Conservation (phyloP, 2,797 vertebrate species). For the Phrynocephalus vlangalii region DNA sequence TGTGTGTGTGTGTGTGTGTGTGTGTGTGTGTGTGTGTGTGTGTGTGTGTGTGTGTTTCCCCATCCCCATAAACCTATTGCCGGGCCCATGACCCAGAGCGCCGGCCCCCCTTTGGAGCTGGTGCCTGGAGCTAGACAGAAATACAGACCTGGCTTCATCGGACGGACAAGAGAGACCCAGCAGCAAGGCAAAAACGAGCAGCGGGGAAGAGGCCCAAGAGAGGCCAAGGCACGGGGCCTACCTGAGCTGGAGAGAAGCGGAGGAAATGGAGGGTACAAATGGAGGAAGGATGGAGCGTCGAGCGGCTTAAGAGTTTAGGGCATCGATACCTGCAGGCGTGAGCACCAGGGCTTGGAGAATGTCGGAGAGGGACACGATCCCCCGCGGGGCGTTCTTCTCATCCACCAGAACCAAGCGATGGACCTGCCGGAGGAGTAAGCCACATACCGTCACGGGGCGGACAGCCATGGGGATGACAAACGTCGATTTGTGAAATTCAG, state of each 20-base stretch:
- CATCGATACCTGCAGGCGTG: slow-evolving; percentile 95
- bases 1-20: no score
- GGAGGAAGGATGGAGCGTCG: slow-evolving; percentile 67
- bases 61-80: neutral
- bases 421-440: slow-evolving; percentile 79
- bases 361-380: slow-evolving; percentile 95
- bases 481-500: neutral
- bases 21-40: no score
- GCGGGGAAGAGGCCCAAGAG: slow-evolving; percentile 2
- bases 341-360: slow-evolving; percentile 95
- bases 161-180: slow-evolving; percentile 19
- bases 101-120: neutral
- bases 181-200: slow-evolving; percentile 15
- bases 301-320: slow-evolving; percentile 85
- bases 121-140: neutral
- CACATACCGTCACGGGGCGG: neutral
- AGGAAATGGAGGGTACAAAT: slow-evolving; percentile 61
- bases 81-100: neutral
- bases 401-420: slow-evolving; percentile 96
- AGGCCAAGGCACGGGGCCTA: slow-evolving; percentile 60
- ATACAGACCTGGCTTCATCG: slow-evolving; percentile 39
- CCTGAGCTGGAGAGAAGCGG: slow-evolving; percentile 75
- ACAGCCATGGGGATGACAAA: neutral
- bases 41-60: no score
- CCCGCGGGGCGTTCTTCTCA: slow-evolving; percentile 84